phyloP scores from a whole-genome alignment of 2,113 vertebrate species.

The Parus major region DNA sequence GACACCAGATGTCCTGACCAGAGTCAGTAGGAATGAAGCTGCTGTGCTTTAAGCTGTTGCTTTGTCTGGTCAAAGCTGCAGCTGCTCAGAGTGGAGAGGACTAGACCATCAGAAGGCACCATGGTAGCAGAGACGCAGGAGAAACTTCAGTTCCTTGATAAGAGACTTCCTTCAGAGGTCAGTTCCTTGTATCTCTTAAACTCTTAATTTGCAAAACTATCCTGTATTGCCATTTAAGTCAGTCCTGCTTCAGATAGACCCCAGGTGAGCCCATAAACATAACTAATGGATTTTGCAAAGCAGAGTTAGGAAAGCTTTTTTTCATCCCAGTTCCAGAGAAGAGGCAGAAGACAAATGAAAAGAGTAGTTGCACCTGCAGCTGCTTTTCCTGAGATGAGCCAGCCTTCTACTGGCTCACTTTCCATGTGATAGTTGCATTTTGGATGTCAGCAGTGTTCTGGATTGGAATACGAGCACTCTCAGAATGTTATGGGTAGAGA shows the following conservation, averaged over 20 bases:
- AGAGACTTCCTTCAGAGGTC: background rate
- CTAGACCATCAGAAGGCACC: background rate
- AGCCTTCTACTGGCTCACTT: background rate
- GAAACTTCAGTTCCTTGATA: background rate
- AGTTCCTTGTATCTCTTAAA: background rate
- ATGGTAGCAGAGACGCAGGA: background rate
- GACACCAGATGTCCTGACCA: background rate
- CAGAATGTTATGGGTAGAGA: background rate
- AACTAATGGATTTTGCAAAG: background rate
- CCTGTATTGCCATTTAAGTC: background rate
- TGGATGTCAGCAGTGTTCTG: background rate
- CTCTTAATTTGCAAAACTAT: background rate
- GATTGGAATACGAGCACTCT: background rate
- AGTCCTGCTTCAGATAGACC: background rate
- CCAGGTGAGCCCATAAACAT: background rate
- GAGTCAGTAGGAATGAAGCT: background rate
- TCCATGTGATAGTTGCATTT: background rate
- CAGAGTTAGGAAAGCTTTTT: background rate
- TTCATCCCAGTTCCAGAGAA: background rate
- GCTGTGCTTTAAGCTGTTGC: background rate
- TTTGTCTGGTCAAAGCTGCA: background rate
- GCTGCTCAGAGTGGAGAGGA: background rate
- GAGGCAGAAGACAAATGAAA: background rate
- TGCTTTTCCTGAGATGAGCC: background rate
- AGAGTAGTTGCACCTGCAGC: background rate